phyloP scores from a whole-genome alignment of 2,113 vertebrate genomes.

The Larimichthys polyactis region DNA sequence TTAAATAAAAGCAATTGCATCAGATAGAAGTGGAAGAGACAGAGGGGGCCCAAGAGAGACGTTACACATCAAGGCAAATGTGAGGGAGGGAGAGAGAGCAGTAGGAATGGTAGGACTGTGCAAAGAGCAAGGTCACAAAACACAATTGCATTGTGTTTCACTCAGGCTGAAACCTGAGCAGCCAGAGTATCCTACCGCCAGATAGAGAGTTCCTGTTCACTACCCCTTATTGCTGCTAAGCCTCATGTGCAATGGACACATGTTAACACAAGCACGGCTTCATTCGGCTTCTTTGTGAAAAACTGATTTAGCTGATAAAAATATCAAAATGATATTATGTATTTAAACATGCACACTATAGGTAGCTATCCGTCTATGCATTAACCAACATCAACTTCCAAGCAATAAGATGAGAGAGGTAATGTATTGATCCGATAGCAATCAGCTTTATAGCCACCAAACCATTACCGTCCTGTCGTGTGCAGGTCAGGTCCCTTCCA shows the following conservation, averaged over 20 bases:
- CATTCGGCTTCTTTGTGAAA: neutral
- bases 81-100: neutral
- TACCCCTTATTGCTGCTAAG: constrained; percentile 23
- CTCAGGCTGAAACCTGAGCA: constrained; percentile 76
- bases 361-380: too few species aligned
- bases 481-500: constrained; percentile 10
- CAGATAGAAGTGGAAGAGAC: constrained; percentile 39
- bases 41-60: constrained; percentile 37
- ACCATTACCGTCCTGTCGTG: neutral
- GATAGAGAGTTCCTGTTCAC: constrained; percentile 58
- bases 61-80: constrained; percentile 28
- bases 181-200: constrained; percentile 59
- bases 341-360: neutral
- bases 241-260: neutral
- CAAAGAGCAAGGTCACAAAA: constrained; percentile 70
- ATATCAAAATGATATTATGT: neutral
- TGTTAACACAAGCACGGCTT: neutral
- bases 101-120: constrained; percentile 46
- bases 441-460: neutral
- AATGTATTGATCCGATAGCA: constrained; percentile 13
- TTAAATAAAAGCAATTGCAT: constrained; percentile 63
- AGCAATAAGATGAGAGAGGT: neutral
- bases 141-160: constrained; percentile 78
- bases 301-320: neutral
- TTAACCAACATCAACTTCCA: neutral